Conservation (phyloP, 2,113 vertebrate species). For the Zosterops borbonicus region DNA sequence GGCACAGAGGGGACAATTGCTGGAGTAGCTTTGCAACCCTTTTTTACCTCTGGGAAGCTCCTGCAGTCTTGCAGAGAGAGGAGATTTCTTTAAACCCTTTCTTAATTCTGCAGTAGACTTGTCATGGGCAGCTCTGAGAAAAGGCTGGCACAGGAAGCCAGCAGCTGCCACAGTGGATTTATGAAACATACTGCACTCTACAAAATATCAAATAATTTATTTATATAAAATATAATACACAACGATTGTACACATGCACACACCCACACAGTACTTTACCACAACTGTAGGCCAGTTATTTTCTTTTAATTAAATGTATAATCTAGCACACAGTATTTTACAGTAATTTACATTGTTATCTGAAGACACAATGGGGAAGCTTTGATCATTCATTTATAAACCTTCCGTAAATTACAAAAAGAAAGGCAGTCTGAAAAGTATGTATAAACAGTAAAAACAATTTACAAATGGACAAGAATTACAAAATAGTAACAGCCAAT, state of each 20-base stretch:
- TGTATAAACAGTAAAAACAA: constrained; percentile 99
- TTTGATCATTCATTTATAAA: constrained; percentile 84
- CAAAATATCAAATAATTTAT: constrained; percentile 99
- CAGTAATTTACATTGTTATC: constrained; percentile 84
- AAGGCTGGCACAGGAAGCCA: accelerated
- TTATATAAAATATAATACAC: constrained; percentile 89
- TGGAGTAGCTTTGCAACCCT: background rate
- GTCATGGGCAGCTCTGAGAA: accelerated
- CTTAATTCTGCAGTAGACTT: background rate
- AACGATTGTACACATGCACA: constrained; percentile 89
- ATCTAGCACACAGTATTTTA: constrained; percentile 86
- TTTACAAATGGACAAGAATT: constrained; percentile 98
- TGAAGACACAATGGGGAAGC: constrained; percentile 95
- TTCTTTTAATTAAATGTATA: constrained; percentile 77
- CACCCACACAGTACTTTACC: constrained; percentile 88
- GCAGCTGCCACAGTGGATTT: background rate
- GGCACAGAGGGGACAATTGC: accelerated
- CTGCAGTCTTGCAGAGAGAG: background rate
- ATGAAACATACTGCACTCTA: constrained; percentile 66
- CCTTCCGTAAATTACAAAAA: constrained; percentile 91
- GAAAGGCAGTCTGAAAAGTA: constrained; percentile 99
- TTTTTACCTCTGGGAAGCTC: background rate
- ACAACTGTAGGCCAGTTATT: constrained; percentile 84
- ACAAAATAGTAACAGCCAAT: constrained; percentile 89
- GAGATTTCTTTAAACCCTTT: background rate